These are phyloP conservation scores for Henricia sp. DNA, from an alignment of 53 echinoderm and acorn worm genomes.

Conservation along the genomic window DNA sequence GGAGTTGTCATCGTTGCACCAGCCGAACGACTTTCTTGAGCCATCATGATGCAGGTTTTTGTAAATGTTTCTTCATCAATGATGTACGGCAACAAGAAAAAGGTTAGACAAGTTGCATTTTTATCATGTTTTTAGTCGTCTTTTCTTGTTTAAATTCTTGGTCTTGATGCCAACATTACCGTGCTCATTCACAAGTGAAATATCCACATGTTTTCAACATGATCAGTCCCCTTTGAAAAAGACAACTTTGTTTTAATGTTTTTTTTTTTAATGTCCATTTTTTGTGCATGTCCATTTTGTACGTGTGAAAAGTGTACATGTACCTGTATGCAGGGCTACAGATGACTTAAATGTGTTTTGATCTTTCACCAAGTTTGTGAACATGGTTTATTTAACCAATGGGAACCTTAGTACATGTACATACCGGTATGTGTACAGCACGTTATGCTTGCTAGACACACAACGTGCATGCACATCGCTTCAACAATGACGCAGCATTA, in stretches of 20 bases:
- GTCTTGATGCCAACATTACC: no score
- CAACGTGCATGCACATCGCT: no score
- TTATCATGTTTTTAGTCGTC: not conserved
- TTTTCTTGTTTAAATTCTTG: not conserved
- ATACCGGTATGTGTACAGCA: not conserved
- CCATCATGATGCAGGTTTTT: slow-evolving; percentile 78
- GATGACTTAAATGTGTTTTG: not conserved
- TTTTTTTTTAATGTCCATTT: no score
- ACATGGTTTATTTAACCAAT: no score
- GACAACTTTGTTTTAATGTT: not conserved
- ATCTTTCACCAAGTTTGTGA: no score
- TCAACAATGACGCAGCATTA: not conserved
- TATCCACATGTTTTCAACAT: no score
- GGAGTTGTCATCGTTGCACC: no score
- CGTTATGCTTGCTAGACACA: no score
- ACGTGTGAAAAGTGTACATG: not conserved
- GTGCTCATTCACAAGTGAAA: no score
- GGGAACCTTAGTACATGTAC: no score
- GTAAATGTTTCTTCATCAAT: slow-evolving; percentile 86
- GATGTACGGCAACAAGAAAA: slow-evolving; percentile 76
- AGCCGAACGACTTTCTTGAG: not conserved
- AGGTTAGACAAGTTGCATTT: not conserved
- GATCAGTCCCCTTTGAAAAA: no score
- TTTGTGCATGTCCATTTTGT: not conserved
- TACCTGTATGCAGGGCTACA: not conserved